Base-by-base conservation (phyloP, 1,140 invertebrate species). In the Temnothorax curvispinosus region DNA sequence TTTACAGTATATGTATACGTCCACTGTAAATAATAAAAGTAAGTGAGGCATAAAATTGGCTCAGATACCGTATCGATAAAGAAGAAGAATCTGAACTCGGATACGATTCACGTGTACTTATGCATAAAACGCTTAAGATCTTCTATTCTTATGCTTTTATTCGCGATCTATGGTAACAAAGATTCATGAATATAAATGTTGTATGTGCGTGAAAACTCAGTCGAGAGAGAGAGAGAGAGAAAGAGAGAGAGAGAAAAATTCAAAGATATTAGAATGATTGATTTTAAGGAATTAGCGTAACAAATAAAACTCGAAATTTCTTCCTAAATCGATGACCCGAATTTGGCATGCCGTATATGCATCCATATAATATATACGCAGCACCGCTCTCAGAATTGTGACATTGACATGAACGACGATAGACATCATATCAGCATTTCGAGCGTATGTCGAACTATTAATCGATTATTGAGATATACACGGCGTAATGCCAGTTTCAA, bases 41-140 rank as follows among this genome's bases (percentile, higher is more conserved):
- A 78, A 47, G 18, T 65, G 15, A 65, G 13, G 60, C 3, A 78
- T 67, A 78, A 78, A 78, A 78, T 38, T 47, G 58, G n/a, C 60
- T 47, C n/a, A 11, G 18, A 38, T 18, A 41, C 3, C 6, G 18
- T 65, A 65, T 50, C 44, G 44, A 78, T 78, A 78, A 78, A 65
- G 52, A 58, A 75, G 9, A 56, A 76, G 44, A 52, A 52, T 78
- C 35, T 65, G 18, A 1, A 78, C 32, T 65, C 4, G 44, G 13
- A 52, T 78, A 38, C 6, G 5, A 65, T 65, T 38, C 6, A 54
- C 38, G 18, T 58, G 44, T 65, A 27, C 27, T 27, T 27, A 65
- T 67, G 76, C 15, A 65, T 65, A 77, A 62, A 47, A 9, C 27
- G 47, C 13, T 76, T 38, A 74, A 74, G 9, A 44, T 8, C 56